A percentile compares a stretch with the other conserved stretches of the same genome.
phyloP scores from a whole-genome alignment of 2,113 vertebrate genomes.

The Vulpes vulpes region DNA sequence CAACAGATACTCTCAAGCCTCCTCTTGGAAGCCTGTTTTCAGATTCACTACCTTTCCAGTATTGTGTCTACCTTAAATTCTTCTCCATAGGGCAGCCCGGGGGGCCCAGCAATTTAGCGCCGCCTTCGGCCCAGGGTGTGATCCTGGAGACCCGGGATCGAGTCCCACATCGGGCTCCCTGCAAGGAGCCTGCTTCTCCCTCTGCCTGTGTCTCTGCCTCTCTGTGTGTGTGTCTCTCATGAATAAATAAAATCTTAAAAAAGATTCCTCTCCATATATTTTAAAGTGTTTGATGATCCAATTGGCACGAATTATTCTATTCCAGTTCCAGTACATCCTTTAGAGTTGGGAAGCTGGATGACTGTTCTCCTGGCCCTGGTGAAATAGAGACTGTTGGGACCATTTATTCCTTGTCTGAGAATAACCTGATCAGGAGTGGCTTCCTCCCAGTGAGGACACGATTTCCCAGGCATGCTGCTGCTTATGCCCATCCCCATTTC shows the following conservation, averaged over 20 bases:
- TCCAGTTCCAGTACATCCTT: neutral
- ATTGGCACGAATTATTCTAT: neutral
- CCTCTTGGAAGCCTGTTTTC: neutral
- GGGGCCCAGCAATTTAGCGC: neutral
- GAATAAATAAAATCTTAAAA: neutral
- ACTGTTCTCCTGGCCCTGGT: neutral
- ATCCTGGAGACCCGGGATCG: neutral
- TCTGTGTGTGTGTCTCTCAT: neutral
- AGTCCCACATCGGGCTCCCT: neutral
- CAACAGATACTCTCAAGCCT: neutral
- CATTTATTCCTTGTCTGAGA: slow-evolving; percentile 52
- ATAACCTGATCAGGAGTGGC: neutral
- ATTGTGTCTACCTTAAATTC: neutral
- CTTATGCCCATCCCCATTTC: neutral
- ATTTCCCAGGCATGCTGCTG: neutral
- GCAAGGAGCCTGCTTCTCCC: neutral
- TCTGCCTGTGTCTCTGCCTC: neutral
- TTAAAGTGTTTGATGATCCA: neutral
- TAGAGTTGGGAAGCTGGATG: neutral
- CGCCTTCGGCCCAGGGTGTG: neutral
- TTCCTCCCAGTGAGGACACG: slow-evolving; percentile 30
- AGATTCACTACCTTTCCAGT: neutral
- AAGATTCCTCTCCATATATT: too few relatives aligned
- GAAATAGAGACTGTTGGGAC: neutral
- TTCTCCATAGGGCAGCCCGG: neutral